Base-by-base conservation (phyloP, 1,140 invertebrate species). In the Solen grandis region DNA sequence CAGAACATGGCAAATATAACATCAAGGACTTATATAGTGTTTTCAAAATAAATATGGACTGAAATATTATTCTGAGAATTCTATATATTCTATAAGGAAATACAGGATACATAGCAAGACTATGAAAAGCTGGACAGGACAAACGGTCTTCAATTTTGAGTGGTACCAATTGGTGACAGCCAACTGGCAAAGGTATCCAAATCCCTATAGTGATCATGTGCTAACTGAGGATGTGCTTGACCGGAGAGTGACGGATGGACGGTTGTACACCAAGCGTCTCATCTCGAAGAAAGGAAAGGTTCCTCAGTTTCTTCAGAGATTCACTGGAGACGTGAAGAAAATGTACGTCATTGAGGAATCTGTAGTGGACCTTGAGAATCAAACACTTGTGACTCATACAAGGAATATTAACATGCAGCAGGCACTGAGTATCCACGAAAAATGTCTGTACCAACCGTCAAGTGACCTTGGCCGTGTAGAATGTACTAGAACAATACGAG, bases 321-420 rank as follows among this genome's bases (percentile, higher is more conserved):
- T 68, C 38, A 69, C 55, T n/a, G 75, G 63, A 25, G 75, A 62
- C 10, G 63, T 50, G 25, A 69, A 55, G 50, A 38, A 68, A 22
- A 68, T 78, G 46, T 60, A 68, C 55, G 4, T 60, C 1, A 69
- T 78, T 14, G 63, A 78, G 31, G 75, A 78, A 55, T 68, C 63
- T 54, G 54, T 78, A n/a, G 13, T 78, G 14, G 75, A 78, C 36
- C 13, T 78, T 25, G 31, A 59, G 19, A 22, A 36, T 0, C n/a
- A n/a, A 25, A 59, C 62, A 36, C 33, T 78, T 14, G 55, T 69
- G 0, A 78, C 75, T 27, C 69, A 78, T 25, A 78, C 75, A 35
- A 59, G 75, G 27, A 78, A 78, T 57, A 78, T 78, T 59, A 62
- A 68, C n/a, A 69, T 69, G 63, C 41, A 78, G 31, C 57, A 78